Evolutionary conservation across 2,113 vertebrate genomes (phyloP).

Genomic region (Protobothrops mucrosquamatus): DNA sequence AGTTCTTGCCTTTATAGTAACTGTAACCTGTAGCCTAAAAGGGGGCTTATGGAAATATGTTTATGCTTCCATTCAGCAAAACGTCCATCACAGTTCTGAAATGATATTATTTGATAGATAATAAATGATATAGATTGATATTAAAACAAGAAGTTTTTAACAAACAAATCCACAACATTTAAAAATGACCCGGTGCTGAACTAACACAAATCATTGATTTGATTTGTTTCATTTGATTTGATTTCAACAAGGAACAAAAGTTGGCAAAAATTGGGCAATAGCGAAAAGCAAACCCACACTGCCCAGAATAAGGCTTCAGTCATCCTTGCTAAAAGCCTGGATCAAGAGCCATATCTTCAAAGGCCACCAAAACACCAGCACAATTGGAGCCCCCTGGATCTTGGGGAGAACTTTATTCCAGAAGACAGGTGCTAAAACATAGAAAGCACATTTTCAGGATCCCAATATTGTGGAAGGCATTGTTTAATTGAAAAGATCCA

Average conservation of each 20-base stretch:
- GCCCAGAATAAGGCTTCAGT: not conserved
- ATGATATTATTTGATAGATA: not conserved
- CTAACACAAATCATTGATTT: not conserved
- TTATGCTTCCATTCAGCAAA: not conserved
- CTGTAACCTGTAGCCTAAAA: not conserved
- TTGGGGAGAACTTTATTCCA: not conserved
- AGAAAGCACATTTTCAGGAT: not conserved
- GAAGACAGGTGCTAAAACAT: not conserved
- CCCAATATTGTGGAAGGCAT: not conserved
- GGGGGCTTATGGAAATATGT: not conserved
- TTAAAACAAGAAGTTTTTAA: not conserved
- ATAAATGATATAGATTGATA: not conserved
- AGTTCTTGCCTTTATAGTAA: slow-evolving; percentile 17
- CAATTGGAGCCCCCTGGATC: not conserved
- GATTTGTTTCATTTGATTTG: not conserved
- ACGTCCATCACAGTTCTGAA: not conserved
- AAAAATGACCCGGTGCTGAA: not conserved
- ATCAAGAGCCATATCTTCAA: not conserved
- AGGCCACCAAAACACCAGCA: not conserved
- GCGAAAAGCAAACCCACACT: not conserved
- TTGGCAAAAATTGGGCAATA: not conserved
- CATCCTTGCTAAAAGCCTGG: not conserved
- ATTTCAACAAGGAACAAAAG: not conserved
- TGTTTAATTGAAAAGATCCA: not conserved
- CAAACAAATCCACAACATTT: not conserved